Conservation (phyloP, 2,888 invertebrate species). For the Pheosia gnoma region DNA sequence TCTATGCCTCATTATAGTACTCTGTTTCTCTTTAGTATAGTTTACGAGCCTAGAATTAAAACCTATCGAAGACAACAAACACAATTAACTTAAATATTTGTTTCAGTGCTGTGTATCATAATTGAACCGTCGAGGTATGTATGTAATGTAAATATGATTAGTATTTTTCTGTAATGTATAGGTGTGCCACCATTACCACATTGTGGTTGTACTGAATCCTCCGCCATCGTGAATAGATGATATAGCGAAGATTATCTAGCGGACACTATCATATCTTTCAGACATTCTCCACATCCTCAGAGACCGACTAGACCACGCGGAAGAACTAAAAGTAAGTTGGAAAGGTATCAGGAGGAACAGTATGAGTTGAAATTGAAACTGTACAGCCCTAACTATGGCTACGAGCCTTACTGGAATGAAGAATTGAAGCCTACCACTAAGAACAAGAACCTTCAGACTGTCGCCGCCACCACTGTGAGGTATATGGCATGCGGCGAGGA, state of each 20-base stretch:
- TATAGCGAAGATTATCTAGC: too few relatives aligned
- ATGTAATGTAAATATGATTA: too few relatives aligned
- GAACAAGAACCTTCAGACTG: neutral
- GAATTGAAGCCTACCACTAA: neutral
- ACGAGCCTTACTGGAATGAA: constrained; percentile 1
- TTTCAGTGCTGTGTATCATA: neutral
- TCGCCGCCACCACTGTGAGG: neutral
- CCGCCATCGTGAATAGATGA: too few relatives aligned
- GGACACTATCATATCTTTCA: too few relatives aligned
- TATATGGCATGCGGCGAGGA: neutral
- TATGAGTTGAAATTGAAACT: neutral
- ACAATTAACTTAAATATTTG: neutral
- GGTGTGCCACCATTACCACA: too few relatives aligned
- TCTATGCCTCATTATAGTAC: neutral
- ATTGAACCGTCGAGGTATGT: neutral
- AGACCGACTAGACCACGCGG: too few relatives aligned
- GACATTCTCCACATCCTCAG: too few relatives aligned
- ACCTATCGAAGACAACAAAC: neutral
- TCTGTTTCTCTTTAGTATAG: neutral
- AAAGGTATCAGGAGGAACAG: too few relatives aligned
- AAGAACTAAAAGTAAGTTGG: too few relatives aligned
- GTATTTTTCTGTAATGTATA: too few relatives aligned
- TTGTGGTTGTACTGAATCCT: too few relatives aligned
- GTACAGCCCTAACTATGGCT: constrained; percentile 1
- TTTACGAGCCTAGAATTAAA: neutral